Evolutionary conservation across 2,113 vertebrate species (phyloP), one percentile per base, ranked within the genome.

Genomic region (Xyliphius kryptos): DNA sequence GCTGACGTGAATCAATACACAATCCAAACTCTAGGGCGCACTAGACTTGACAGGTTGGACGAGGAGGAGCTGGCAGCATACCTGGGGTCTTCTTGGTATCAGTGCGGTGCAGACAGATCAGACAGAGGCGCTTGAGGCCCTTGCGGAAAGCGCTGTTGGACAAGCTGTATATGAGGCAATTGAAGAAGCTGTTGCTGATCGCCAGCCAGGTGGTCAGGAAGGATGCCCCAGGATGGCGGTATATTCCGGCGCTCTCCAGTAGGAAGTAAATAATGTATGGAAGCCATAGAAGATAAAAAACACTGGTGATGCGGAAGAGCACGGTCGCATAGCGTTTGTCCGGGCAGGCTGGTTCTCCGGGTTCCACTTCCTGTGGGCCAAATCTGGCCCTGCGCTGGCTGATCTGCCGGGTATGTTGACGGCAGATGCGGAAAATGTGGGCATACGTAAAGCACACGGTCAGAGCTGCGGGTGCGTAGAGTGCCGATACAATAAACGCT

Each of bases 131-230:
- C 73, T 95, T 98, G 15, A 99, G 85, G 67, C 95, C 95, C 77
- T 90, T 94, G 74, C 93, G 91, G 85, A 99, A 99, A 77, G 93
- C 92, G 69, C 93, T 95, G 85, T 97, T 99, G 68, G 96, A 99
- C 61, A 99, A 89, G 80, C 95, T 97, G 78, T 99, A 99, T 86
- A 97, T 97, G 70, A 99, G 90, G 86, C 95, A 97, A 89, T 98
- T 99, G 80, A 93, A 99, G 86, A 99, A 99, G 80, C 95, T 98
- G 86, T 99, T 99, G 89, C 94, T 97, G 82, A 99, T 99, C 73
- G 96, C 96, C 58, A 99, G 83, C 95, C 96, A 99, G 71, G 96
- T 98, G 68, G 96, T 98, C 56, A 99, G 72, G 80, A 99, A 99
- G 19, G 96, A 98, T 0, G 86, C 92, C 0, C 84, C 64, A 0